phyloP scores from a whole-genome alignment of 2,888 invertebrate species.

The Parochlus steinenii region DNA sequence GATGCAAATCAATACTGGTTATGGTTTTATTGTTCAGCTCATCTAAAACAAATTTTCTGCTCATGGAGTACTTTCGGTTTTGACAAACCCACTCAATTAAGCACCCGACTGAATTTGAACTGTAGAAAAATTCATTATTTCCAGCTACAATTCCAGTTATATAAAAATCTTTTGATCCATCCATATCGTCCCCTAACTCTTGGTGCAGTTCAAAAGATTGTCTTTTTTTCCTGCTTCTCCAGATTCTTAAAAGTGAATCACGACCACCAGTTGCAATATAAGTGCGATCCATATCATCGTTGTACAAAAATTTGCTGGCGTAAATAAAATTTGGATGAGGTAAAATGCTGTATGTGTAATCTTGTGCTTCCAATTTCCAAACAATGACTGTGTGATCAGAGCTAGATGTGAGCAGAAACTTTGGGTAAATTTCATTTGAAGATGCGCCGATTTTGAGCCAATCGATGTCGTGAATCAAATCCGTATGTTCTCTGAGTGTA shows the following conservation, averaged over 20 bases:
- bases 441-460: neutral
- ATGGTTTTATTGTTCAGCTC: neutral
- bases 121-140: slow-evolving; percentile 6
- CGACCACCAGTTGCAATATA: slow-evolving; percentile 10
- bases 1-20: slow-evolving; percentile 1
- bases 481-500: slow-evolving; percentile 6
- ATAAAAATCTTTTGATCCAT: neutral
- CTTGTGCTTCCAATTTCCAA: slow-evolving; percentile 1
- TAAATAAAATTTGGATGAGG: slow-evolving; percentile 13
- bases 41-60: slow-evolving; percentile 1
- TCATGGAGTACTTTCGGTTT: slow-evolving; percentile 1
- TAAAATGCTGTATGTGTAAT: slow-evolving; percentile 6
- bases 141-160: neutral
- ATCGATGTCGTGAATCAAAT: slow-evolving; percentile 10
- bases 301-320: slow-evolving; percentile 7
- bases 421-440: neutral
- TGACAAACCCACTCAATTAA: neutral
- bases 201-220: slow-evolving; percentile 8
- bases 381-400: slow-evolving; percentile 8
- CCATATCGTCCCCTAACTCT: slow-evolving; percentile 5
- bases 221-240: neutral
- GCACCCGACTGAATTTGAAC: slow-evolving; percentile 6
- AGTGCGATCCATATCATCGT: neutral
- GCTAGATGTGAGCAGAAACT: slow-evolving; percentile 1
- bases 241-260: slow-evolving; percentile 10